Evolutionary conservation across 2,888 invertebrate species (phyloP), one percentile per base, ranked within the genome.

Genomic region (Scrobipalpa costella): DNA sequence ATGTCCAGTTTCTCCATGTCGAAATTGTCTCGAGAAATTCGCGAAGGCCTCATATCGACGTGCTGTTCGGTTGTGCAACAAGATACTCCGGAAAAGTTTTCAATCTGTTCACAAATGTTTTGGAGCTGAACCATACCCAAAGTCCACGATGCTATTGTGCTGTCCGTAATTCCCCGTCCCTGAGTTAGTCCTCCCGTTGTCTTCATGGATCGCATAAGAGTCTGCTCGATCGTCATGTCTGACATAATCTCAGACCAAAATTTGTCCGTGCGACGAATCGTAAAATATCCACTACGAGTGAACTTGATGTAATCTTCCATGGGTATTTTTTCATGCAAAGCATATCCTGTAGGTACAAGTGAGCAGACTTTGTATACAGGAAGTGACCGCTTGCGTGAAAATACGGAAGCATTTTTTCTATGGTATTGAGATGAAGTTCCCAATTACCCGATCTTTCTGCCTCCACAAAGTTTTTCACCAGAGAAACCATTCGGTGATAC

Each of bases 211-310:
- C 58, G 15, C 58, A 58, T 58, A 11, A 58, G 11, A 11, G 9
- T 40, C 11, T 58, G 58, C 21, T 58, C 58, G 13, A 58, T 58
- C 7, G 58, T 58, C 21, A 40, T 17, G n/a, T 58, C 58, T 1
- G 19, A 19, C 58, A 19, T 40, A 8, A 19, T 17, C 9, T 40
- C 58, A 5, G 58, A 40, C 17, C 40, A 40, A 40, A 9, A 19
- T 40, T 58, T 58, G 2, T 58, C 9, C 11, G 40, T 36, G 8
- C 58, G n/a, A 7, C 40, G 3, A 7, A 58, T 58, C 6, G 58
- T 58, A n/a, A 58, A 58, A 2, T 19, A 11, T 8, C 33, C 57
- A 2, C 9, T 9, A 2, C 2, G 2, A 1, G 9, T 15, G 15
- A 57, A 57, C 9, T 34, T 33, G 2, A 3, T 8, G 33, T 34